Evolutionary conservation across 2,888 invertebrate genomes (phyloP), one percentile per base, ranked within the genome.

Genomic region (Aporophyla lueneburgensis): DNA sequence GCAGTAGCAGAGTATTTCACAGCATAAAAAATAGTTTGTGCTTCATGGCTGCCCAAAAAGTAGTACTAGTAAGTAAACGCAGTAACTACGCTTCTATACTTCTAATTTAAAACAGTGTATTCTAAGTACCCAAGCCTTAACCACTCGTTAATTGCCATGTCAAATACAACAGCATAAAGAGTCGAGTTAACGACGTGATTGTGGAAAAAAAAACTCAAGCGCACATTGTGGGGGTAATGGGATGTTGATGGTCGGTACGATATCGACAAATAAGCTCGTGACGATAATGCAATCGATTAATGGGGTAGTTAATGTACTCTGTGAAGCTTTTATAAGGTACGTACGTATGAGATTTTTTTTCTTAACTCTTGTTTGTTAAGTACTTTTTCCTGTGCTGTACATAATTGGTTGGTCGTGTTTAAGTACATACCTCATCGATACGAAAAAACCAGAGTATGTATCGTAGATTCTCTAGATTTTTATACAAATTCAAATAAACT

Each of bases 91-190:
- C 12, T 40, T 59, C 5, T 21, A 2, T 43, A 33, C 2, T 16
- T 72, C 54, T 19, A 54, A 56, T 54, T 72, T 54, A 5, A 56
- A 72, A 56, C 24, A 46, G 14, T 19, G 10, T 51, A 59, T 19
- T 43, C n/a, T 19, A 54, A 12, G 0, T 49, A 43, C 24, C 16
- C 5, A 2, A 27, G 3, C 33, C 67, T 49, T 40, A 54, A 54
- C 49, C 43, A 56, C 54, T 54, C 43, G 74, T 77, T 88, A 88
- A 84, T 88, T 81, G 68, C 85, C 84, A 81, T 78, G 87, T 85
- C 87, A 87, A 88, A 83, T 63, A 78, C 81, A 86, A 81, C 76
- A 83, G 66, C 69, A 86, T 83, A 77, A 84, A 87, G 80, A 80
- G 71, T 77, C 62, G 73, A 67, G 76, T 72, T 83, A 89, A 86